Conservation (phyloP, 2,113 vertebrate species). For the Eleginops maclovinus region DNA sequence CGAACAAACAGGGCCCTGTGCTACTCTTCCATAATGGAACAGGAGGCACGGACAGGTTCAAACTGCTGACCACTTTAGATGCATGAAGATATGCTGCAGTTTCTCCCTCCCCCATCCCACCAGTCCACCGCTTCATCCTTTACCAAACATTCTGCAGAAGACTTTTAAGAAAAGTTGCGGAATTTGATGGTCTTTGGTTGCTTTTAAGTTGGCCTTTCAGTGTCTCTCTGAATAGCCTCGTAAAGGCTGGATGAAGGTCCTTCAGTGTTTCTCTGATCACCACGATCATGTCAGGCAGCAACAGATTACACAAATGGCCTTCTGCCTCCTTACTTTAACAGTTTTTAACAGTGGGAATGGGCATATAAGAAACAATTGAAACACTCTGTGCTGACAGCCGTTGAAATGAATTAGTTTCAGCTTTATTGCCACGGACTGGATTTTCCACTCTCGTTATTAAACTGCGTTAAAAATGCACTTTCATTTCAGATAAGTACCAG, state of each 20-base stretch:
- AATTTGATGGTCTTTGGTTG: constrained; percentile 77
- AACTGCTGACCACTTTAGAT: constrained; percentile 84
- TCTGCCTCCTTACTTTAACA: constrained; percentile 69
- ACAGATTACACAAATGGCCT: constrained; percentile 75
- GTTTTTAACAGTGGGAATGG: constrained; percentile 60
- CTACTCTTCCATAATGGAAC: constrained; percentile 86
- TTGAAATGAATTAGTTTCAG: constrained; percentile 86
- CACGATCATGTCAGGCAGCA: constrained; percentile 61
- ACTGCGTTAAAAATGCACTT: constrained; percentile 86
- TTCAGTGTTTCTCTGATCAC: constrained; percentile 71
- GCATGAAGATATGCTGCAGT: constrained; percentile 64
- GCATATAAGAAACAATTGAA: constrained; percentile 65
- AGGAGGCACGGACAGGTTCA: constrained; percentile 80
- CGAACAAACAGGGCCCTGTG: constrained; percentile 78
- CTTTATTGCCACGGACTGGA: constrained; percentile 84
- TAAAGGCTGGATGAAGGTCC: constrained; percentile 67
- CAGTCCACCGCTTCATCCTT: constrained; percentile 42
- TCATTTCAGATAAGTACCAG: constrained; percentile 87
- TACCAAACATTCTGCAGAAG: constrained; percentile 55
- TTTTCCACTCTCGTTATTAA: constrained; percentile 87
- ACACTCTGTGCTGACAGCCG: constrained; percentile 70
- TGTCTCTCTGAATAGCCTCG: constrained; percentile 72
- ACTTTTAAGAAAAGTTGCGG: constrained; percentile 77
- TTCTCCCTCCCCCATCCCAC: constrained; percentile 46
- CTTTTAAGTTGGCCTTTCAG: constrained; percentile 74